Percentiles rank a stretch among this genome's conserved stretches.
These are phyloP conservation scores for Drosophila longiperda DNA, from an alignment of 2,888 invertebrate genomes.

Conservation along the genomic window DNA sequence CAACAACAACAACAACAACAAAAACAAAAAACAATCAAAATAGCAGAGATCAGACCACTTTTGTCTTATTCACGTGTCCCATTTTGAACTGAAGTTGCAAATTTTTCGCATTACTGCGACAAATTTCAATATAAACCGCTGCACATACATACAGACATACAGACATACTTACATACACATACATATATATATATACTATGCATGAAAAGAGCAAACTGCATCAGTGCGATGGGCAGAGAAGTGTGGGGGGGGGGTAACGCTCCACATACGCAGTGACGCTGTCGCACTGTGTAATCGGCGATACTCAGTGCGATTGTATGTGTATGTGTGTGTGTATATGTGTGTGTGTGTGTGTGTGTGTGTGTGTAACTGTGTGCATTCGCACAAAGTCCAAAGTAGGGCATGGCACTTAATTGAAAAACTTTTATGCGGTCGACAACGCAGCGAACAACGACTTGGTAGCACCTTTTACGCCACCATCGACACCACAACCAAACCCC, in stretches of 20 bases:
- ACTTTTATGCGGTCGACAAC: slow-evolving; percentile 72
- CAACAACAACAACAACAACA: background rate
- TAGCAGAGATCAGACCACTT: slow-evolving; percentile 1
- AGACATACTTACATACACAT: background rate
- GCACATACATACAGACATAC: slow-evolving; percentile 3
- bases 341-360: slow-evolving; percentile 22
- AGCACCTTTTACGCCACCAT: slow-evolving; percentile 33
- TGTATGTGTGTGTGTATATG: slow-evolving; percentile 14
- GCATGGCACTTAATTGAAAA: slow-evolving; percentile 74
- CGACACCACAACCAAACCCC: slow-evolving; percentile 11
- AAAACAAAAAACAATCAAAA: background rate
- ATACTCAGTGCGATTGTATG: slow-evolving; percentile 38
- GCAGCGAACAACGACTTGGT: slow-evolving; percentile 44
- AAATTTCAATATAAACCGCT: slow-evolving; percentile 48
- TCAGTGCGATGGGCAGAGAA: background rate
- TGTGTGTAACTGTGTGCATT: slow-evolving; percentile 17
- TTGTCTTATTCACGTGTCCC: slow-evolving; percentile 29
- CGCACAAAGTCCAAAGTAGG: slow-evolving; percentile 66
- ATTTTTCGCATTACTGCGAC: slow-evolving; percentile 41
- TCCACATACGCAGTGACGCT: slow-evolving; percentile 45
- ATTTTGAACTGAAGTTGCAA: slow-evolving; percentile 48
- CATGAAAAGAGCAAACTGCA: slow-evolving; percentile 14
- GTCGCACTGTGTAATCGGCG: slow-evolving; percentile 60
- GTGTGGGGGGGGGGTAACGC: slow-evolving; percentile 16
- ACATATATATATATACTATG: background rate